phyloP scores from a whole-genome alignment of 2,888 invertebrate genomes.

The Cynaeus angustus region DNA sequence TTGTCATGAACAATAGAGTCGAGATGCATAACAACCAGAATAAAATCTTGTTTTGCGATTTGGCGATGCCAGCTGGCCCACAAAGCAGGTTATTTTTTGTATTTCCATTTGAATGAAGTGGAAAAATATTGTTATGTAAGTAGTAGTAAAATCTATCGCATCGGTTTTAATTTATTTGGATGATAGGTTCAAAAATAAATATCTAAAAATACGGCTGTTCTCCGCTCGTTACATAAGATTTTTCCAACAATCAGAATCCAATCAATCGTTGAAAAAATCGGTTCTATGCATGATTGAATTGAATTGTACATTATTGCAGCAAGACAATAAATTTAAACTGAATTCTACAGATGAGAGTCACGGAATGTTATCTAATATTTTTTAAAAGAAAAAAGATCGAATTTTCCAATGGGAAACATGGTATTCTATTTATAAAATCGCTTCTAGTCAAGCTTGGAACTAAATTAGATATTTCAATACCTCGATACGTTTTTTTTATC shows the following conservation, averaged over 20 bases:
- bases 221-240: constrained; percentile 38
- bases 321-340: constrained; percentile 23
- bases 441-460: constrained; percentile 14
- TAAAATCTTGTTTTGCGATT: constrained; percentile 27
- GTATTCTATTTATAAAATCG: constrained; percentile 29
- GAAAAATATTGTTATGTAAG: constrained; percentile 45
- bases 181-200: constrained; percentile 40
- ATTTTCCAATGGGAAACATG: constrained; percentile 26
- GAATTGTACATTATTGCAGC: constrained; percentile 22
- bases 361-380: constrained; percentile 17
- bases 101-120: constrained; percentile 39
- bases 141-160: constrained; percentile 34
- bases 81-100: constrained; percentile 9
- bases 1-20: background rate
- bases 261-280: constrained; percentile 27
- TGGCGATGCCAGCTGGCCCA: constrained; percentile 23
- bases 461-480: constrained; percentile 31
- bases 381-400: constrained; percentile 22
- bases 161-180: constrained; percentile 33
- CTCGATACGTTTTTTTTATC: constrained; percentile 1
- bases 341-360: constrained; percentile 17
- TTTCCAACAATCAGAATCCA: constrained; percentile 29
- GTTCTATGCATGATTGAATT: constrained; percentile 34
- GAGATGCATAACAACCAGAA: constrained; percentile 16
- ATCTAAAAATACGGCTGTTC: constrained; percentile 43